phyloP scores from a whole-genome alignment of 2,797 vertebrate genomes.

The Gobionotothen gibberifrons region DNA sequence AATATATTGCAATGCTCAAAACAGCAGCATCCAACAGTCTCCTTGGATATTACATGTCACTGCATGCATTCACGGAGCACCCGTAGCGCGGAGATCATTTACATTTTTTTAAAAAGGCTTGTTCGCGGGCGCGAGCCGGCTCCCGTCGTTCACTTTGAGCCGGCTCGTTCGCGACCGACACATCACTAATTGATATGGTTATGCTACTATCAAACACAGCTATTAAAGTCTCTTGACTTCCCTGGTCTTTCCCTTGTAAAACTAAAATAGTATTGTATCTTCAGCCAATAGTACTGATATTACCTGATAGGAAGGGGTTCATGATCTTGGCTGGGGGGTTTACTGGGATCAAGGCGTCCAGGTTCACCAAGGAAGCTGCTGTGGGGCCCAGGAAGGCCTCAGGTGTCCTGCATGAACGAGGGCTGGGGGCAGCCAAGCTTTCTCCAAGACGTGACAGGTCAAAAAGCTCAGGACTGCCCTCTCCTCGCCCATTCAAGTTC shows the following conservation, averaged over 20 bases:
- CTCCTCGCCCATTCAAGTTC: slow-evolving; percentile 83
- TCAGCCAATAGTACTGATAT: background rate
- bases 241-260: background rate
- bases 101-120: too few species aligned
- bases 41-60: too few species aligned
- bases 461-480: slow-evolving; percentile 84
- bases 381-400: slow-evolving; percentile 92
- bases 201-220: too few species aligned
- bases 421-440: slow-evolving; percentile 77
- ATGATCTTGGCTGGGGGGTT: slow-evolving; percentile 83
- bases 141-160: too few species aligned
- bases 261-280: background rate
- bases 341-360: slow-evolving; percentile 88
- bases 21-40: too few species aligned
- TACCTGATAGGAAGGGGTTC: slow-evolving; percentile 91
- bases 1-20: too few species aligned
- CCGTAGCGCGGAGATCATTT: too few species aligned
- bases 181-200: too few species aligned
- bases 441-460: slow-evolving; percentile 86
- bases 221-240: background rate
- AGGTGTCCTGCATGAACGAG: slow-evolving; percentile 85
- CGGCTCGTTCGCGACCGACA: too few species aligned
- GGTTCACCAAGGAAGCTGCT: slow-evolving; percentile 92
- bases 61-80: too few species aligned
- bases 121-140: too few species aligned